Percentiles rank a stretch among this genome's conserved stretches.
Conservation (phyloP, 2,888 invertebrate species). For the Limulus polyphemus region DNA sequence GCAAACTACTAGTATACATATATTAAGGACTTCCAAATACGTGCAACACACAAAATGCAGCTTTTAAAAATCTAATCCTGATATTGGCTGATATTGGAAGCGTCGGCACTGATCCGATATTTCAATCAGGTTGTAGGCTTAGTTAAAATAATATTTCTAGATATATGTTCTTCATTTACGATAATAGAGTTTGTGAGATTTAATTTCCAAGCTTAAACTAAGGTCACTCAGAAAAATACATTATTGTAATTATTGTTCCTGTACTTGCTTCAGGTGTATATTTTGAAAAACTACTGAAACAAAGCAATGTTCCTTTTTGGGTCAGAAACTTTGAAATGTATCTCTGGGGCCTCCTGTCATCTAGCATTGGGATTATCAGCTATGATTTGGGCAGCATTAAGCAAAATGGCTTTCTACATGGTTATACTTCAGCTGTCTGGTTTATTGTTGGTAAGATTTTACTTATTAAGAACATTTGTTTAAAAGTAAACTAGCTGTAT, state of each 20-base stretch:
- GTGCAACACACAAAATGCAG: no score
- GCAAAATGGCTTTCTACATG: constrained; percentile 32
- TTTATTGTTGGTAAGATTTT: constrained; percentile 28
- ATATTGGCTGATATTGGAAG: no score
- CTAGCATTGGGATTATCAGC: constrained; percentile 28
- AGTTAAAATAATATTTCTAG: no score
- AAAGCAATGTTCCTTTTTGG: constrained; percentile 34
- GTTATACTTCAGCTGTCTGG: constrained; percentile 31
- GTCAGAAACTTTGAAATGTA: constrained; percentile 36
- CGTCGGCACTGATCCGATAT: no score
- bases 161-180: no score
- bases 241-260: constrained; percentile 3
- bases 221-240: not conserved
- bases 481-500: no score
- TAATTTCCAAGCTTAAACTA: not conserved
- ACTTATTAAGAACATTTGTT: no score
- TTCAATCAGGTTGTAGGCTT: no score
- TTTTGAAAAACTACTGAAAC: constrained; percentile 36
- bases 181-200: not conserved
- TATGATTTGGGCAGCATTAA: constrained; percentile 28
- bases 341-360: constrained; percentile 31
- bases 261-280: constrained; percentile 30
- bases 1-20: no score
- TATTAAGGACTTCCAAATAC: no score
- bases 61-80: no score